phyloP scores from a whole-genome alignment of 2,797 vertebrate genomes.

The Parambassis ranga region DNA sequence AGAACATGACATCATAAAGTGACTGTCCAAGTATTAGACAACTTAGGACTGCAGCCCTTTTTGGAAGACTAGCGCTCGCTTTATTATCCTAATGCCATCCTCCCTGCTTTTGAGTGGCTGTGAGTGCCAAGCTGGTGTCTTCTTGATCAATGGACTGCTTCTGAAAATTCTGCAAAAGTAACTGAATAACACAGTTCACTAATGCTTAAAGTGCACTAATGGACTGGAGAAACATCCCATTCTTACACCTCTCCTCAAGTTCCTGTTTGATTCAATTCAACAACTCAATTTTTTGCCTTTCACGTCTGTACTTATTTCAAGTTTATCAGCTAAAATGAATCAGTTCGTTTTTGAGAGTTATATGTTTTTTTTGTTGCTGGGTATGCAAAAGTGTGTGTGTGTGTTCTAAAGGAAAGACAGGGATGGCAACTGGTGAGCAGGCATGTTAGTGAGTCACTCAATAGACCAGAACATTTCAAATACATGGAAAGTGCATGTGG shows the following conservation, averaged over 20 bases:
- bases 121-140: slow-evolving; percentile 54
- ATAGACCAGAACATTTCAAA: slow-evolving; percentile 8
- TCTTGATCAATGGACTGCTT: slow-evolving; percentile 58
- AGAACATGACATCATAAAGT: slow-evolving; percentile 40
- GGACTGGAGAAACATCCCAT: slow-evolving; percentile 51
- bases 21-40: background rate
- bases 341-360: slow-evolving; percentile 9
- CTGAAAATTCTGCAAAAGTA: slow-evolving; percentile 65
- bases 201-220: slow-evolving; percentile 67
- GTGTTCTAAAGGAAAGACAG: slow-evolving; percentile 3
- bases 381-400: slow-evolving; percentile 2
- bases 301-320: slow-evolving; percentile 32
- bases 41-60: background rate
- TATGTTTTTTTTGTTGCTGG: slow-evolving; percentile 15
- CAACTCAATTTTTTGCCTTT: slow-evolving; percentile 53
- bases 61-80: slow-evolving; percentile 17
- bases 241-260: slow-evolving; percentile 35
- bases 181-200: slow-evolving; percentile 56
- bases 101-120: slow-evolving; percentile 35
- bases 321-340: slow-evolving; percentile 28
- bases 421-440: slow-evolving; percentile 19
- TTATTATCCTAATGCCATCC: slow-evolving; percentile 41
- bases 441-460: slow-evolving; percentile 26
- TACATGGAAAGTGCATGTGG: too few relatives aligned
- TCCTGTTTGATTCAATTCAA: slow-evolving; percentile 62